Base-by-base conservation (phyloP, 2,888 invertebrate species). In the Tuberolachnus salignus region DNA sequence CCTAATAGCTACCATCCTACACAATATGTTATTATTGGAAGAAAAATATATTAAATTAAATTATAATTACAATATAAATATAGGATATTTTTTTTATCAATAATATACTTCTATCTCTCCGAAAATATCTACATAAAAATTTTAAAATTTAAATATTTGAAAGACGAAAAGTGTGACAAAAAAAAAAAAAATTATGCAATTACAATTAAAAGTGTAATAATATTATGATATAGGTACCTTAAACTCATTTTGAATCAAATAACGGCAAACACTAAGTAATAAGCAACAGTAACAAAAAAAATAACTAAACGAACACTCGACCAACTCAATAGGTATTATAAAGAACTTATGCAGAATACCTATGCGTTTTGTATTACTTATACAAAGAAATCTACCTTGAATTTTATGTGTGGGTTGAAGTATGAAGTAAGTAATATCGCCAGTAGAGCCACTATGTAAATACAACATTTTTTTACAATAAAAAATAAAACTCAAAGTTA, bases 1-100 rank as follows among this genome's bases (percentile, higher is more conserved):
- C n/a, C 69, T 42, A 34, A 51, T 23, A 78, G 42, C 42, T 13
- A 67, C 46, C 67, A 69, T 69, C 78, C 78, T 51, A 78, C 78
- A 69, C 78, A 78, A n/a, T 34, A 46, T 26, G 49, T 49, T 46
- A 66, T n/a, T 26, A 19, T 72, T 19, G n/a, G 16, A 61, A 72
- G 19, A 23, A n/a, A 16, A 59, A 71, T 23, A 26, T 16, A 51
- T n/a, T 34, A n/a, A n/a, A n/a, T n/a, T n/a, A n/a, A 61, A 49
- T 34, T 13, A 59, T n/a, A 69, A 70, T 9, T 49, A 46, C 1
- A 53, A 16, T 26, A 34, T 34, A 34, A 34, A 3, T 11, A 11
- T 21, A 55, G 11, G 6, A 34, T 21, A 11, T 55, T 11, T 21
- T 21, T 55, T 53, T 19, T 53, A 53, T 19, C 3, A 10, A 55